Evolutionary conservation across 2,797 vertebrate genomes (phyloP).

Genomic region (Echiichthys vipera): DNA sequence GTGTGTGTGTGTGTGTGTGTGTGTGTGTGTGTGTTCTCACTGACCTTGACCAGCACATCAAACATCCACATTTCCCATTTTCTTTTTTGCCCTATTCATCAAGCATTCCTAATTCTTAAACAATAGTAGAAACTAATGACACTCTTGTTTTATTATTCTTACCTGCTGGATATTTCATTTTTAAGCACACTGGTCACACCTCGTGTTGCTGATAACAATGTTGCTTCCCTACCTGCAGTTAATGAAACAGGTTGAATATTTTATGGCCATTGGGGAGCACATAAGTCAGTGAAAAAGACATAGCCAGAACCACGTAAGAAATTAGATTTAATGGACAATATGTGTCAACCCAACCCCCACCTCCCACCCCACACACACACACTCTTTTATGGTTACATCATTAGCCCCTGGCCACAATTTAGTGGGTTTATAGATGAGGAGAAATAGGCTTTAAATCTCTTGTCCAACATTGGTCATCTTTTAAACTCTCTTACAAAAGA

Average conservation of each 20-base stretch:
- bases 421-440: slow-evolving; percentile 33
- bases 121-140: no score
- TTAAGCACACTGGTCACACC: background rate
- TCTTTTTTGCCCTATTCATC: background rate
- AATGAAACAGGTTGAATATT: background rate
- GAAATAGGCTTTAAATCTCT: slow-evolving; percentile 42
- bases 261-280: background rate
- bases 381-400: slow-evolving; percentile 45
- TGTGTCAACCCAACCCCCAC: slow-evolving; percentile 29
- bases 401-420: slow-evolving; percentile 32
- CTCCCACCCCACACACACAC: no score
- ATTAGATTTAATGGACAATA: slow-evolving; percentile 40
- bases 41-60: slow-evolving; percentile 34
- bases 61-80: background rate
- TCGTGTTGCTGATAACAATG: background rate
- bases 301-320: background rate
- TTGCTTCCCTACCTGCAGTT: background rate
- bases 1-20: slow-evolving; percentile 1
- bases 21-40: slow-evolving; percentile 16
- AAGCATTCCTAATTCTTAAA: background rate
- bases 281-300: slow-evolving; percentile 15
- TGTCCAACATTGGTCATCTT: background rate
- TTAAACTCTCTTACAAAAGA: slow-evolving; percentile 24
- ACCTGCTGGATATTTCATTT: background rate
- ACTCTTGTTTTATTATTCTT: background rate